Base-by-base conservation (phyloP, 1,140 invertebrate genomes). In the Lepidurus arcticus region DNA sequence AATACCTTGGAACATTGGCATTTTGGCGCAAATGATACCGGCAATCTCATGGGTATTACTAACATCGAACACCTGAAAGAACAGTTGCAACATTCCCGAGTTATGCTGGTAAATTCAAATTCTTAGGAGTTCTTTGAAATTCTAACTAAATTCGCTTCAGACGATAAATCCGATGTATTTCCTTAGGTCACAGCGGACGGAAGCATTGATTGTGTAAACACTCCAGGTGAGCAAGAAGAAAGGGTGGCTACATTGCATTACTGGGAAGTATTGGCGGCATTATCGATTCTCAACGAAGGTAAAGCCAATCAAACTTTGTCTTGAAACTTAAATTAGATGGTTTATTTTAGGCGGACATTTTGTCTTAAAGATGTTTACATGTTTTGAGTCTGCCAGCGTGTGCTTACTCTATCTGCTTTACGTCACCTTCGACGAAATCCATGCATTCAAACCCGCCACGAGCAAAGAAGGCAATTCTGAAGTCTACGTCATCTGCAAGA, bases 381-480 rank as follows among this genome's bases (percentile, higher is more conserved):
- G 92, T 74, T 97, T 95, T 84, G 95, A 98, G 84, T 88, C 91
- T 78, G 86, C 90, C 16, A 91, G 94, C 2, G 86, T 97, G 0
- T 91, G 90, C 76, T 83, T 97, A 3, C 82, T 98, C 34, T 97
- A 93, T 83, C 84, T 98, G 1, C 86, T 98, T 0, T 89, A 90
- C 81, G 91, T 90, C 82, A 83, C 89, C 24, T 97, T 97, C 84
- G 81, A 88, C 26, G 83, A 90, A 81, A 90, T 97, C 4, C 78
- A 88, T 79, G 85, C 95, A 6, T 93, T 91, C 81, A 98, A 98
- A 84, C 96, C 96, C 9, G 91, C 89, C 0, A 94, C 93, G 0
- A 98, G 95, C 73, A 96, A 96, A 84, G 90, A 92, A 83, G 96
- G 96, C 11, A 98, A 98, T 85, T 98, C 96, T 0, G 96, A 98